Base-by-base conservation (phyloP, 2,113 vertebrate genomes). In the Apistogramma diplotaenia region DNA sequence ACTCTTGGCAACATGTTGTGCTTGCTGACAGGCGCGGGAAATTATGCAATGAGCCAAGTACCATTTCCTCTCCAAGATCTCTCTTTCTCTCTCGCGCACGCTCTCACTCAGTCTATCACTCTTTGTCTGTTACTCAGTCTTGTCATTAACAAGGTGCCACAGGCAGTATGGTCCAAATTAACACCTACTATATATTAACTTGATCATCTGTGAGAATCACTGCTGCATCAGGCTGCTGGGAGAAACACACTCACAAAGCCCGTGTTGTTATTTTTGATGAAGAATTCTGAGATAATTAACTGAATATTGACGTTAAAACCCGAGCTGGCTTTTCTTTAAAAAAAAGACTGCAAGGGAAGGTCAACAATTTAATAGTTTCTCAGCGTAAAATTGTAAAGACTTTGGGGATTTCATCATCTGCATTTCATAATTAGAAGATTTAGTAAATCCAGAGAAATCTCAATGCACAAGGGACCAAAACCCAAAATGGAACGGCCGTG, bases 31-130 rank as follows among this genome's bases (percentile, higher is more conserved):
- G 76, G 33, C 51, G 60, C 29, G 81, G 78, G 85, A 86, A 86
- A 77, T 92, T 74, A 91, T 92, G 85, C 86, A 91, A 92, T 79
- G 85, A 84, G 75, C 81, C 86, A 83, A 89, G 43, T 77, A 78
- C 91, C 71, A 60, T 87, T 88, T 80, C 74, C 67, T 82, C 40
- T 88, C 61, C 81, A 74, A 53, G 35, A 79, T 78, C 19, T 76
- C 35, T 77, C 59, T 35, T 35, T 35, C 33, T 35, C 33, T 35
- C 33, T 35, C 8, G n/a, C n/a, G n/a, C n/a, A n/a, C n/a, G n/a
- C n/a, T 71, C 18, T 59, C 79, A 49, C 59, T 58, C 65, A 35
- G 40, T 80, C 72, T 65, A 71, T 72, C n/a, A 29, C 58, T 31
- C 29, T 56, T 73, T 76, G 74, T 65, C 27, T 79, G 65, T 43